Base-by-base conservation (phyloP, 2,797 vertebrate genomes). In the Amblyopsis hoosieri region DNA sequence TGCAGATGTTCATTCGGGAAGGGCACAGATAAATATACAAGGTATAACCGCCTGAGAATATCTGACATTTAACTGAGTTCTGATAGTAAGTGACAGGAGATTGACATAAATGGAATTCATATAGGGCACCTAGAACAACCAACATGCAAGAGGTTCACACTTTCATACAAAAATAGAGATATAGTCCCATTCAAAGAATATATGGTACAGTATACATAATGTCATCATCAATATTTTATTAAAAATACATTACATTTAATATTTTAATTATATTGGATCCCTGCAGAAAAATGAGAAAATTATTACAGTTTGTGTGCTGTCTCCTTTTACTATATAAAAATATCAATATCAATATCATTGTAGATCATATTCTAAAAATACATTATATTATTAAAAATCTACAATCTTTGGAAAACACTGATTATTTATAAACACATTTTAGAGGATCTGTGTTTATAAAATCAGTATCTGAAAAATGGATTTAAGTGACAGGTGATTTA, bases 21-120 rank as follows among this genome's bases (percentile, higher is more conserved):
- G 93, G 93, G 88, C 93, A 93, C 72, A 63, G 87, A 85, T 83
- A 88, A 90, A 90, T 91, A 93, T 93, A 94, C 91, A 94, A 93
- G 91, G 91, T 90, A 90, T 82, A 62, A 72, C 80, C 67, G 88
- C 82, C 80, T 58, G 83, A 85, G 87, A 84, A 71, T 71, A 81
- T 81, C 85, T 91, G 93, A 94, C 93, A 93, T 92, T 91, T 91
- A 85, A 87, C 89, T 91, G 91, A 92, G 84, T 85, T 88, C 87
- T 94, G 91, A 94, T 90, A 66, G 87, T 89, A 91, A 91, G 88
- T 93, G 93, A 94, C 93, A 93, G 87, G 90, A 92, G 93, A 93
- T 88, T 94, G 93, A 94, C 91, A 85, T 90, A 85, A 91, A 91
- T 88, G 89, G 90, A 93, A 94, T 93, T 91, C 90, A 94, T 91